Evolutionary conservation across 2,113 vertebrate species (phyloP), one percentile per base, ranked within the genome.

Genomic region (Aviceda subcristata): DNA sequence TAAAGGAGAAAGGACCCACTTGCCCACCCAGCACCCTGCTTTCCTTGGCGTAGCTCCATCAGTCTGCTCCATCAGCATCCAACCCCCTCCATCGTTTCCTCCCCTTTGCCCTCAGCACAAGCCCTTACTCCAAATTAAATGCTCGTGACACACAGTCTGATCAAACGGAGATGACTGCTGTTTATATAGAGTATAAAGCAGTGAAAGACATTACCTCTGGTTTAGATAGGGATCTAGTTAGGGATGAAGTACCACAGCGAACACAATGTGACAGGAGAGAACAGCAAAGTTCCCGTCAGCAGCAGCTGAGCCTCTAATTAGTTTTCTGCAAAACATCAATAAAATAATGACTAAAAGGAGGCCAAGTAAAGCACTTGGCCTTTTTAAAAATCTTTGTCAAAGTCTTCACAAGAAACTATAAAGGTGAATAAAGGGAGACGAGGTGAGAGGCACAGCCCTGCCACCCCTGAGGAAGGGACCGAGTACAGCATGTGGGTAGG

Each of bases 81-180:
- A 14, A 15, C 13, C 3, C 2, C 3, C 12, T 29, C 32, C 39
- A 17, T 7, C 4, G 0, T 26, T 41, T 22, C 15, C 48, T 67
- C 32, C 64, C 34, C 30, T n/a, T 72, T 53, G 18, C 60, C 26
- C 41, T 71, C 56, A 74, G 10, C 62, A 43, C 36, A 59, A 63
- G 29, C 13, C 12, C 13, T 11, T 19, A 10, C 17, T 24, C 43
- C 20, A 43, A 60, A 60, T 60, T n/a, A 79, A 93, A 45, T 12
- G 19, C 20, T 59, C 1, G 0, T 22, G 60, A n/a, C 48, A 5
- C 1, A 3, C 39, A 87, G 62, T 32, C 56, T 13, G 12, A 59
- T 38, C 76, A 57, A 74, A 62, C 0, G 0, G 43, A 84, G 68
- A 46, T 1, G 1, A 53, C 38, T 43, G 10, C 34, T 88, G 34